Evolutionary conservation across 2,113 vertebrate genomes (phyloP), one percentile per base, ranked within the genome.

Genomic region (Machaerirhynchus nigripectus): DNA sequence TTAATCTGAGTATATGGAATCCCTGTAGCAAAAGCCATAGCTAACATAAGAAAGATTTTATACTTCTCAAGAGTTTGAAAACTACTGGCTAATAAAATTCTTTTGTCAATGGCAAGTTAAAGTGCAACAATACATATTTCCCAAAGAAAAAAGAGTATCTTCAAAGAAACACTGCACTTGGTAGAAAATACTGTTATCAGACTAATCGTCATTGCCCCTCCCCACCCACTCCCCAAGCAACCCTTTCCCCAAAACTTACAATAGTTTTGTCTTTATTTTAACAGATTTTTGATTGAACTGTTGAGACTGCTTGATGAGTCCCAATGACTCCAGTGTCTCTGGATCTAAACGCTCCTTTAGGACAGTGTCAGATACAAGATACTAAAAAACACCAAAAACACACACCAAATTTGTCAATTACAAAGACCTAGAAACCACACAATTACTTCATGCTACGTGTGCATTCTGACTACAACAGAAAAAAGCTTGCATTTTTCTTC

Each of bases 211-310:
- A 57, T 0, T 55, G 24, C 4, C 23, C 49, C 16, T 57, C 26
- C 28, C 42, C 56, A 71, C 14, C 35, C 61, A 55, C n/a, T 49
- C 31, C 55, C 84, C 71, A 76, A 71, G 65, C 14, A 61, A 57
- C 21, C 46, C 53, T 8, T 26, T 14, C 7, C 79, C 63, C 79
- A 59, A 80, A 77, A 99, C 99, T 99, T 98, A 99, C 99, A 99
- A 99, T 87, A 99, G 98, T 96, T 99, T 99, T 89, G 99, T 99
- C 98, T 99, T 99, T 98, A 99, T 99, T 98, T 99, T 99, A 65
- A 99, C 99, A 85, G 99, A 99, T 97, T 99, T 99, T 97, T 99
- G 99, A 98, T 99, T 99, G 97, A 99, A 99, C 92, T 99, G 99
- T 91, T 99, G 99, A 74, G 99, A 99, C 89, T 99, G 99, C 96